Evolutionary conservation across 2,113 vertebrate species (phyloP), one percentile per base, ranked within the genome.

Genomic region (Daboia siamensis): DNA sequence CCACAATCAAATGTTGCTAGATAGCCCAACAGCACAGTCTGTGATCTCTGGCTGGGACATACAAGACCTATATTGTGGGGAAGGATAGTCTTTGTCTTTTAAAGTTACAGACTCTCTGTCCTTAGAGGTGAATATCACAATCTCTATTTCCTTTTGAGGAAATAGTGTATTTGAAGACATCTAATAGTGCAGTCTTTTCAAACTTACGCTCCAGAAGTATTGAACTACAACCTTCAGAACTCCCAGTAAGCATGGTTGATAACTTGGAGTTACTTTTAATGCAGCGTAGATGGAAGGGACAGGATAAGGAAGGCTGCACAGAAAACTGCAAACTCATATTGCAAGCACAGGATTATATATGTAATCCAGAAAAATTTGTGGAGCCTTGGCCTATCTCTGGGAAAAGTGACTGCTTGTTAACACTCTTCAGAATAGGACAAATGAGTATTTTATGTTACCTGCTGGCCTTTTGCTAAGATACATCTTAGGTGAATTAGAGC

Each of bases 321-420:
- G 56, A 57, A 24, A 20, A 69, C 5, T 55, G 29, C 46, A 57
- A 84, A 74, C 29, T 88, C 51, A 6, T n/a, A 21, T 17, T 89
- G 61, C 86, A 92, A 84, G 17, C 84, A 23, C 24, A 92, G 10
- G 24, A 17, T 92, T 44, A n/a, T n/a, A 88, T 33, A 88, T 69
- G 13, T 92, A 46, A 56, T 9, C 33, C 4, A 56, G n/a, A 56
- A 46, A 86, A 39, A 26, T 21, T 52, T 57, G 46, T 74, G 44
- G 24, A 74, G 51, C 52, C 90, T 26, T 92, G 39, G 17, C 64
- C 56, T 57, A 10, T 89, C 91, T 89, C 91, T 92, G 52, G 86
- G 84, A 92, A 21, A 88, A 69, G 51, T 39, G 86, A 51, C n/a
- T 87, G 21, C 33, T 91, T 51, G 17, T 91, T 87, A 59, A 80